Base-by-base conservation (phyloP, 2,113 vertebrate species). In the Gadus chalcogrammus region DNA sequence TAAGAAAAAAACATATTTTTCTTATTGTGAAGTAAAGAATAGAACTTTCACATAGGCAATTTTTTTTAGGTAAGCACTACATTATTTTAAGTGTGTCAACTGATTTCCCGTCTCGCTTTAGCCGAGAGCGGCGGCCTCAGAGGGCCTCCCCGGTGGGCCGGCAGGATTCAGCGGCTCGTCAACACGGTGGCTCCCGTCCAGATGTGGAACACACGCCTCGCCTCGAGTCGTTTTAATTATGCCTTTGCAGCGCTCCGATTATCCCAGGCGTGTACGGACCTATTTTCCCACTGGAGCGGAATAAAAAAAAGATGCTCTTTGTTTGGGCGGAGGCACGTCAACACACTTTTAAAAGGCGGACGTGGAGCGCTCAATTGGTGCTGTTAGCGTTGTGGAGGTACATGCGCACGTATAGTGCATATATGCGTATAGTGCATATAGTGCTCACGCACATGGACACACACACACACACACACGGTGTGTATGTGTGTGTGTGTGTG, bases 261-360 rank as follows among this genome's bases (percentile, higher is more conserved):
- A 76, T 85, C 78, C 31, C 58, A 70, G 70, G 71, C 84, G 67
- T 78, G 77, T 85, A 75, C 82, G 81, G 82, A 79, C 72, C 59
- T 58, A 66, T 71, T 82, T 83, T 68, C 72, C 42, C 42, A 68
- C 68, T 79, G 68, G 69, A 60, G 18, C 52, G 70, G 71, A 82
- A 83, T 85, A 68, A 85, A 79, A 82, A 88, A 78, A 58, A n/a
- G 55, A 68, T 65, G 64, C 64, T 42, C 79, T 86, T 86, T 82
- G 70, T 88, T 81, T 9, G 16, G 55, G 55, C 3, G 55, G 79
- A 80, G 84, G 67, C 86, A 87, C 79, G 88, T 80, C 72, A 84
- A 77, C 84, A 82, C 82, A 76, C 83, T 75, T 69, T 77, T 61
- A 28, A 48, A 48, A 24, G 58, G 73, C 70, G 64, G 71, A 78